Conservation (phyloP, 1,140 invertebrate genomes). For the Tribolium castaneum region DNA sequence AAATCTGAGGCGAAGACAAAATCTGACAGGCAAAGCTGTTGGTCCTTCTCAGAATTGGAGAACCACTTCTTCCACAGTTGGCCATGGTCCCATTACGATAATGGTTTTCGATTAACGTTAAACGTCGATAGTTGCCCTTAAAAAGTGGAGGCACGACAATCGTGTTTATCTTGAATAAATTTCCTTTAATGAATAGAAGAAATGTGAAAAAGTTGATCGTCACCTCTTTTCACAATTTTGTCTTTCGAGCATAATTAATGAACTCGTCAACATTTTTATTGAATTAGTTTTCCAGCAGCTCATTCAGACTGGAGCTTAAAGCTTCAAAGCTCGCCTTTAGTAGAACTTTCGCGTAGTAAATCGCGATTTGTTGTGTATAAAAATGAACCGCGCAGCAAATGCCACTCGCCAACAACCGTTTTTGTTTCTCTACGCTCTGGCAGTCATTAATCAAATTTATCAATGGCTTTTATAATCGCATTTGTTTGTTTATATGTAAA, state of each 20-base stretch:
- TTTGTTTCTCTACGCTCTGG: constrained; percentile 4
- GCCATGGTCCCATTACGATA: background rate
- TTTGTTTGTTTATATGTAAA: constrained; percentile 30
- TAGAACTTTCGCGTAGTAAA: background rate
- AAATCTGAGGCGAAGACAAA: background rate
- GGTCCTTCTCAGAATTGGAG: background rate
- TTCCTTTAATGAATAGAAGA: background rate
- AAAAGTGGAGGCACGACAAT: background rate
- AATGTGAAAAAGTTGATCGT: background rate
- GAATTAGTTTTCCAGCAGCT: background rate
- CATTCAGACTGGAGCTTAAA: background rate
- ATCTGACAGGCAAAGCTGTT: background rate
- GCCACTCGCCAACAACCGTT: constrained; percentile 2
- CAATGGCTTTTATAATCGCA: constrained; percentile 34
- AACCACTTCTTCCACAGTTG: background rate
- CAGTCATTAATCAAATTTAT: constrained; percentile 40
- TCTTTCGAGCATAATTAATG: background rate
- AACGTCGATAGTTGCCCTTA: background rate
- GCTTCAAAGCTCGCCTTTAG: background rate
- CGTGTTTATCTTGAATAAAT: background rate
- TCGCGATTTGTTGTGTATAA: constrained; percentile 16
- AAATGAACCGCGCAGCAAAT: background rate
- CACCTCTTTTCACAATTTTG: background rate
- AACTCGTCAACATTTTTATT: background rate
- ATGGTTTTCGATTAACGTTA: background rate